Conservation (phyloP, 1,140 invertebrate species). For the Trichonephila inaurata region DNA sequence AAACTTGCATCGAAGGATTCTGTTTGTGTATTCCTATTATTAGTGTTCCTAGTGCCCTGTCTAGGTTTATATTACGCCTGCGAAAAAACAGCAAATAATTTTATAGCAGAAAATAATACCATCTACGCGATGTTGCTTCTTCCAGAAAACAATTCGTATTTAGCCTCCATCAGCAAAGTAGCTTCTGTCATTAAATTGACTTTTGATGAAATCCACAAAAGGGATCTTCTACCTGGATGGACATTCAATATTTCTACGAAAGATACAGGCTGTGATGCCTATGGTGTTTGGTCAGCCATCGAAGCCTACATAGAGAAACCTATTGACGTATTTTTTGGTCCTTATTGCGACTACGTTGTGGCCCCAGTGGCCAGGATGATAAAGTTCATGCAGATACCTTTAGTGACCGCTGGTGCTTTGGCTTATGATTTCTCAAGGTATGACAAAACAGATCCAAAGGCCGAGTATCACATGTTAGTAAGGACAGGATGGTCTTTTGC, state of each 20-base stretch:
- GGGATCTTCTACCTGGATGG: not conserved
- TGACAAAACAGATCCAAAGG: not conserved
- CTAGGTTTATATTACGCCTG: not conserved
- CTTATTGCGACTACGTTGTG: conserved; percentile 94
- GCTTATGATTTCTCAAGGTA: conserved; percentile 30
- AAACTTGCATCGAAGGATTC: not conserved
- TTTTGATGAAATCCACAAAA: not conserved
- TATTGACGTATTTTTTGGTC: conserved; percentile 92
- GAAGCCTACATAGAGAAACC: conserved; percentile 66
- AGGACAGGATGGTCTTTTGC: conserved; percentile 60
- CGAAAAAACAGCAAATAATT: not conserved
- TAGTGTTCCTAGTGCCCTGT: not conserved
- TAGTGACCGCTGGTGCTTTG: conserved; percentile 57
- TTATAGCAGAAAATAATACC: not conserved
- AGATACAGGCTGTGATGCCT: conserved; percentile 45
- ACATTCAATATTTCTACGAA: conserved; percentile 77
- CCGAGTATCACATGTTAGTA: conserved; percentile 66
- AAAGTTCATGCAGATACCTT: conserved; percentile 35
- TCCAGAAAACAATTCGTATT: not conserved
- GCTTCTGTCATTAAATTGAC: not conserved
- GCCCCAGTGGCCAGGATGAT: conserved; percentile 89
- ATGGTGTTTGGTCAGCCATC: conserved; percentile 38
- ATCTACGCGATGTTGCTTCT: conserved; percentile 45
- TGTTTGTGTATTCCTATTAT: not conserved
- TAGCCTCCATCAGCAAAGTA: conserved; percentile 26